Base-by-base conservation (phyloP, 92 coral and sea anemone species). In the Ricordea florida region DNA sequence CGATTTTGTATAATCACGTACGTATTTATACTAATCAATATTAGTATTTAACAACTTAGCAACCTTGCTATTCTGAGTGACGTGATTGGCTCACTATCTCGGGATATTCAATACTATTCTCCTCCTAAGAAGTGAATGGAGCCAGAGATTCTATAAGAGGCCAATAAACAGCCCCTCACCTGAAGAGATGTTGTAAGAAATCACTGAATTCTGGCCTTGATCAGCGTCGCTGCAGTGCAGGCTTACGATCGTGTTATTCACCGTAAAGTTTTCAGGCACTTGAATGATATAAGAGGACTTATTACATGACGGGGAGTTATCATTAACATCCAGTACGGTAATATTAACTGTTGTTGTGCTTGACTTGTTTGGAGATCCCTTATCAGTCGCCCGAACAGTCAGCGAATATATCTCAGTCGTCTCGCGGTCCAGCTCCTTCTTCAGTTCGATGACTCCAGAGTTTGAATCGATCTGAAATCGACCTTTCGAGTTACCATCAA, bases 371-470 rank as follows among this genome's bases (percentile, higher is more conserved):
- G 90, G 90, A 30, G 23, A 42, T 1, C 90, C 90, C 53, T 71
- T 69, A 64, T 85, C 90, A 34, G 57, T 64, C 32, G 90, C 90
- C 31, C 48, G 48, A 32, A 85, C 75, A 16, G 67, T 69, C 49
- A 85, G 27, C 11, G 57, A 58, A 43, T 69, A 85, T 3, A 50
- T 29, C 10, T 48, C 85, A 14, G 66, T 40, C 3, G 81, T 62
- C 50, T 85, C 90, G 29, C 77, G 66, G 72, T 85, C 90, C 13
- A 85, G 81, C 51, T 46, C 72, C 60, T 67, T 69, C 41, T 80
- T 51, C 6, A 78, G 81, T 44, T 55, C 81, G 26, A 85, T 63
- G 22, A 70, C 51, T 11, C 90, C 90, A 58, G 85, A 78, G 13
- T 34, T 50, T 13, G 81, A 65, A 65, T 85, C 90, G 75, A 85